Conservation (phyloP, 2,888 invertebrate genomes). For the Apotomis capreana region DNA sequence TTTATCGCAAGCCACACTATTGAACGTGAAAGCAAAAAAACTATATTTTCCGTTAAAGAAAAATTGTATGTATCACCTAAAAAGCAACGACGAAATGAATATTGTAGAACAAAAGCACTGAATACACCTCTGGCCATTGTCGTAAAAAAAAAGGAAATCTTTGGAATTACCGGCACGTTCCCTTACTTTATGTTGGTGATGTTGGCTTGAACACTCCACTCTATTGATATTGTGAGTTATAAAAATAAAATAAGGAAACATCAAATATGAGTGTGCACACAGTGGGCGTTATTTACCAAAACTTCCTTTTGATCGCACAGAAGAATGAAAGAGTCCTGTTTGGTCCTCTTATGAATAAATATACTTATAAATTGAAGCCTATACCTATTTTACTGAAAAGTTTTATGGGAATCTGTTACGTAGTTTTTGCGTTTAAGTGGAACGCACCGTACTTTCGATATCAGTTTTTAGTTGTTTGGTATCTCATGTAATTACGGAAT, state of each 20-base stretch:
- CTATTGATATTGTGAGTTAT: conserved; percentile 48
- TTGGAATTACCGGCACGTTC: conserved; percentile 52
- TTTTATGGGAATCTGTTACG: too few relatives aligned
- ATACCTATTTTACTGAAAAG: too few relatives aligned
- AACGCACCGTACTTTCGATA: too few relatives aligned
- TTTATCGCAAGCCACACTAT: conserved; percentile 27
- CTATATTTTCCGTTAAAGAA: conserved; percentile 23
- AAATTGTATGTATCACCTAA: conserved; percentile 25
- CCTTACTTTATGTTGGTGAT: conserved; percentile 48
- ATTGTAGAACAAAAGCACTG: conserved; percentile 33
- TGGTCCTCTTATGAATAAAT: too few relatives aligned
- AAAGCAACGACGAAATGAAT: conserved; percentile 27
- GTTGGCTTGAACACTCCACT: conserved; percentile 47
- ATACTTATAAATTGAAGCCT: too few relatives aligned
- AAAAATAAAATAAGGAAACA: conserved; percentile 39
- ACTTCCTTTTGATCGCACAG: too few relatives aligned
- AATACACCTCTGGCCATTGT: conserved; percentile 36
- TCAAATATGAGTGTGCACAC: conserved; percentile 24
- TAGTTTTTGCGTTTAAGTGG: too few relatives aligned
- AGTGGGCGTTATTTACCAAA: not conserved
- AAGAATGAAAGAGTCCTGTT: too few relatives aligned
- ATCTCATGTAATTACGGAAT: too few relatives aligned
- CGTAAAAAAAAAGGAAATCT: conserved; percentile 44
- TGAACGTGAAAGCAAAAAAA: conserved; percentile 11
- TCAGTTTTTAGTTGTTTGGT: too few relatives aligned